Percentiles rank a stretch among this genome's conserved stretches.
Conservation (phyloP, 2,888 invertebrate genomes). For the Lordiphosa andalusiaca region DNA sequence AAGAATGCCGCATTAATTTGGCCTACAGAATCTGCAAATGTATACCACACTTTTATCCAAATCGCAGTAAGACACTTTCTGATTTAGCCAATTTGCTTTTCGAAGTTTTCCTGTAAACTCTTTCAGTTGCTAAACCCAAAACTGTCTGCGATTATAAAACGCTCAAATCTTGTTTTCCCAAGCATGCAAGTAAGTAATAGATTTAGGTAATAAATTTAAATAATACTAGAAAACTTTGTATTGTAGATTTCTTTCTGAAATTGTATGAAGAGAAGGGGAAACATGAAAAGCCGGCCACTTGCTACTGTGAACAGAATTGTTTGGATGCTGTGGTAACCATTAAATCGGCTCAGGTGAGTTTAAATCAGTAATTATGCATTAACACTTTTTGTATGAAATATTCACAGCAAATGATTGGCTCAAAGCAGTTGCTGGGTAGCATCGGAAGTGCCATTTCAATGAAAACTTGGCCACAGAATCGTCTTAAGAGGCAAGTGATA, state of each 20-base stretch:
- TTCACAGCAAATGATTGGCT: constrained; percentile 52
- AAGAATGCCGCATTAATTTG: constrained; percentile 79
- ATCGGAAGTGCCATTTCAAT: constrained; percentile 59
- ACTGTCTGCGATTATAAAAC: constrained; percentile 72
- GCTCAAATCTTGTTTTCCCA: constrained; percentile 70
- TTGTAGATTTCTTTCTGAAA: constrained; percentile 47
- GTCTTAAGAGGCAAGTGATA: constrained; percentile 76
- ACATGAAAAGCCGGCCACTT: constrained; percentile 41
- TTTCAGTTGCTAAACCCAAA: constrained; percentile 67
- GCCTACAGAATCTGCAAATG: constrained; percentile 77
- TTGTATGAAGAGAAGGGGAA: constrained; percentile 41
- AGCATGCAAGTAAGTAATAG: constrained; percentile 54
- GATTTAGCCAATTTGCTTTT: too few species aligned
- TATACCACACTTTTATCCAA: constrained; percentile 80
- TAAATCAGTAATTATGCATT: not conserved
- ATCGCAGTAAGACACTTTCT: constrained; percentile 59
- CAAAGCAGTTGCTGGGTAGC: constrained; percentile 66
- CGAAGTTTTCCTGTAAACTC: too few species aligned
- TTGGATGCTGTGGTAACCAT: constrained; percentile 67
- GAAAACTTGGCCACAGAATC: constrained; percentile 65
- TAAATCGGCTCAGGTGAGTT: constrained; percentile 48
- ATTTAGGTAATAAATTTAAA: too few species aligned
- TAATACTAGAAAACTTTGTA: not conserved
- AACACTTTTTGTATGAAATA: not conserved
- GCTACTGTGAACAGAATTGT: constrained; percentile 77